Evolutionary conservation across 1,140 invertebrate genomes (phyloP).

Genomic region (Maniola jurtina): DNA sequence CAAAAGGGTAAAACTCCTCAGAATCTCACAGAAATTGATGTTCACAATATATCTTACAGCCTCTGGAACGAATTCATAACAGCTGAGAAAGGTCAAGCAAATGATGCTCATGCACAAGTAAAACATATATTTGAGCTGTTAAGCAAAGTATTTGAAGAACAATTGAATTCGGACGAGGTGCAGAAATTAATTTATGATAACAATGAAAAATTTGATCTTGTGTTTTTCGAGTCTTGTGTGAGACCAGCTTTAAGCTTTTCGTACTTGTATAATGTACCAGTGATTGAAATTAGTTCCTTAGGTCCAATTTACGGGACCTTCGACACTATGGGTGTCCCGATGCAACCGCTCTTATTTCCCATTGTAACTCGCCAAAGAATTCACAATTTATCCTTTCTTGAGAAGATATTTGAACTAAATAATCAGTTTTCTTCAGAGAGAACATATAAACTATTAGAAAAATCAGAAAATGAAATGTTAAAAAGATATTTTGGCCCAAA

Average conservation of each 20-base stretch:
- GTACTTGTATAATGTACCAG: constrained; percentile 45
- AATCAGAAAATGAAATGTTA: constrained; percentile 48
- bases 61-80: constrained; percentile 27
- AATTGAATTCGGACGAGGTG: constrained; percentile 32
- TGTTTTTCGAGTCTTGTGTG: constrained; percentile 40
- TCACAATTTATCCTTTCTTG: constrained; percentile 36
- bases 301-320: constrained; percentile 32
- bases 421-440: constrained; percentile 11
- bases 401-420: constrained; percentile 34
- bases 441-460: constrained; percentile 8
- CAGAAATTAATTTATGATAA: constrained; percentile 33
- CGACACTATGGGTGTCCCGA: constrained; percentile 33
- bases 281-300: constrained; percentile 46
- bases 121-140: constrained; percentile 17
- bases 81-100: constrained; percentile 27
- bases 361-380: constrained; percentile 22
- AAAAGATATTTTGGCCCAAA: constrained; percentile 58
- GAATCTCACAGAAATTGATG: constrained; percentile 53
- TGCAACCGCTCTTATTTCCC: constrained; percentile 39
- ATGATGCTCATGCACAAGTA: constrained; percentile 16
- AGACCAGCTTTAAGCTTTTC: constrained; percentile 33
- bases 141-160: constrained; percentile 29
- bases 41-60: constrained; percentile 46
- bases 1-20: constrained; percentile 36
- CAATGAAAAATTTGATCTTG: constrained; percentile 37